Conservation (phyloP, 2,797 vertebrate species). For the Forpus xanthops region DNA sequence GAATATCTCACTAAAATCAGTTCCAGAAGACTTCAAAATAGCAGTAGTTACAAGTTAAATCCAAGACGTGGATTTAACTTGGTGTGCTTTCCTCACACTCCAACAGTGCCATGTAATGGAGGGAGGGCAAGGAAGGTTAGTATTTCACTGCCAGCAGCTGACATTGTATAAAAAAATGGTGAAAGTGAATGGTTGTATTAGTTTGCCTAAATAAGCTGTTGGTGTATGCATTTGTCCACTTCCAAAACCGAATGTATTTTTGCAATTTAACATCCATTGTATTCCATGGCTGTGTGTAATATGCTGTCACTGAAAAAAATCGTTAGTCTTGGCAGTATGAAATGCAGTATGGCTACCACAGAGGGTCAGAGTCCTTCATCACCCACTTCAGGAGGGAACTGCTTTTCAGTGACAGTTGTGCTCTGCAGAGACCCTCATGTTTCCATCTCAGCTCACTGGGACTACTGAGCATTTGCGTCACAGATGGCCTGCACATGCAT, state of each 20-base stretch:
- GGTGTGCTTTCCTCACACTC: background rate
- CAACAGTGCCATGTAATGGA: background rate
- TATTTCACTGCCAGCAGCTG: background rate
- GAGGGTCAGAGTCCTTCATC: background rate
- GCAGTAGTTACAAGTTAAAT: background rate
- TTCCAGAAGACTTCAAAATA: background rate
- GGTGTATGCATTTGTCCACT: background rate
- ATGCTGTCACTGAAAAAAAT: background rate
- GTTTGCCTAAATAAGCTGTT: background rate
- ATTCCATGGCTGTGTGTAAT: background rate
- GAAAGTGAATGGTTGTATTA: background rate
- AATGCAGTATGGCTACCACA: background rate
- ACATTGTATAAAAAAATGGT: background rate
- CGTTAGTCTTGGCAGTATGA: background rate
- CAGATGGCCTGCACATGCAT: slow-evolving; percentile 45
- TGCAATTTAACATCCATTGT: background rate
- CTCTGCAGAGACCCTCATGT: background rate
- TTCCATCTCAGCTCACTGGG: background rate
- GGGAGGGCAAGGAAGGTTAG: background rate
- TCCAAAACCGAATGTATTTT: background rate
- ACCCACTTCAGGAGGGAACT: background rate
- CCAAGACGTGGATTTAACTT: background rate
- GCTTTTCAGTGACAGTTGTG: background rate
- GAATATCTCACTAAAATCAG: background rate
- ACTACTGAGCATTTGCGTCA: background rate